phyloP scores from a whole-genome alignment of 2,113 vertebrate genomes.

The Seriola dumerili region DNA sequence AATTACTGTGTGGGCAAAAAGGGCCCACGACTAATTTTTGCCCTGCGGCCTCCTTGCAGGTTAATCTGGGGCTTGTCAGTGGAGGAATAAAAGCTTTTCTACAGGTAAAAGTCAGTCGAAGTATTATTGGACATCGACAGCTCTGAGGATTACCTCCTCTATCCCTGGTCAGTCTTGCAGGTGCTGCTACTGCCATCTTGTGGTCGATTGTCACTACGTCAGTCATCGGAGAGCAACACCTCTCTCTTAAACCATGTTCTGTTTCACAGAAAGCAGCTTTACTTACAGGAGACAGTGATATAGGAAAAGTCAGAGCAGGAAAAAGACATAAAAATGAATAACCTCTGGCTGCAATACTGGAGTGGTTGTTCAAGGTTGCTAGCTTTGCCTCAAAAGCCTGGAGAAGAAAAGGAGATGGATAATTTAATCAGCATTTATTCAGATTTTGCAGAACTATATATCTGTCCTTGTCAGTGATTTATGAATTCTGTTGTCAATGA shows the following conservation, averaged over 20 bases:
- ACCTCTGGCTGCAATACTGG: neutral
- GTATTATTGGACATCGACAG: neutral
- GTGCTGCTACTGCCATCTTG: conserved; percentile 57
- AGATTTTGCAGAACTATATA: too few species aligned
- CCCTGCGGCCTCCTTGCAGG: neutral
- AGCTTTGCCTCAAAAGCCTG: too few species aligned
- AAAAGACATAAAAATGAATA: neutral
- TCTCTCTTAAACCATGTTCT: neutral
- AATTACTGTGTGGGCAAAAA: neutral
- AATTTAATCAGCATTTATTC: too few species aligned
- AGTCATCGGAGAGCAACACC: neutral
- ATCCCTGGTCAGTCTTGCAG: neutral
- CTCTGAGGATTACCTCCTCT: neutral
- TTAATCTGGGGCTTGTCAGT: neutral
- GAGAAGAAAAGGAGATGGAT: too few species aligned
- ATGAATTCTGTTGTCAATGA: too few species aligned
- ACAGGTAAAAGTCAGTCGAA: neutral
- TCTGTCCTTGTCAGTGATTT: too few species aligned
- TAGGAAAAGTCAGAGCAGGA: neutral
- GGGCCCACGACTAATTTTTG: too few species aligned
- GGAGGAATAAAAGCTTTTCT: neutral
- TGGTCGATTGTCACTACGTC: conserved; percentile 3
- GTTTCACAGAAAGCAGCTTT: neutral
- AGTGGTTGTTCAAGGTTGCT: too few species aligned
- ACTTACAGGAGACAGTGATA: neutral